phyloP scores from a whole-genome alignment of 1,140 invertebrate species.

The Gryllus bimaculatus region DNA sequence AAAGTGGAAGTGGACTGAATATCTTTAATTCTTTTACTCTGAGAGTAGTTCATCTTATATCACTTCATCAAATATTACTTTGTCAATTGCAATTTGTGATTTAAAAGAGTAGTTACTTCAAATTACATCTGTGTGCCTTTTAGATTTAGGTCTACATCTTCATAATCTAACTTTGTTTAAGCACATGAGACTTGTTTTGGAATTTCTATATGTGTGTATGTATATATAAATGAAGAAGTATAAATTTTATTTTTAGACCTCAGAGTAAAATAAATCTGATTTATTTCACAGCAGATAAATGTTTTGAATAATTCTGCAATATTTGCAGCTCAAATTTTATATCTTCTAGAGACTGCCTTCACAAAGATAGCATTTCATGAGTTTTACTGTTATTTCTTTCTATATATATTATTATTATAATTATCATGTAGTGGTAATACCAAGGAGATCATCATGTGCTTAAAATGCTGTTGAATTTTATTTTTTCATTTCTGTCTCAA shows the following conservation, averaged over 20 bases:
- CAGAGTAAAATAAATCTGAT: no score
- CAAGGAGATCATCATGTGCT: background rate
- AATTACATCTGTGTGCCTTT: background rate
- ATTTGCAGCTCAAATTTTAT: background rate
- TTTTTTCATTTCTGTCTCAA: background rate
- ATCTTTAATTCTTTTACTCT: background rate
- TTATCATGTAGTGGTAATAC: background rate
- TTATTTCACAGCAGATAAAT: background rate
- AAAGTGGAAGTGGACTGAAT: background rate
- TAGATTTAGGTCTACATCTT: background rate
- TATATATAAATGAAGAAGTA: no score
- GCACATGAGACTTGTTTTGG: background rate
- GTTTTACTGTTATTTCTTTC: background rate
- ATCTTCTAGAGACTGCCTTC: no score
- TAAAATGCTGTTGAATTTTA: background rate
- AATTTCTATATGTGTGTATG: no score
- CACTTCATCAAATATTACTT: background rate
- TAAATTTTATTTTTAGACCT: no score
- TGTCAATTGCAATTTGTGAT: background rate
- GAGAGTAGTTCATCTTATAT: background rate
- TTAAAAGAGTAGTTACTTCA: background rate
- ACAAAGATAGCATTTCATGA: no score
- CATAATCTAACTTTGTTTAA: background rate
- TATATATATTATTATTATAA: background rate
- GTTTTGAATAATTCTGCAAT: background rate